Evolutionary conservation across 2,888 invertebrate species (phyloP).

Genomic region (Eudemis profundana): DNA sequence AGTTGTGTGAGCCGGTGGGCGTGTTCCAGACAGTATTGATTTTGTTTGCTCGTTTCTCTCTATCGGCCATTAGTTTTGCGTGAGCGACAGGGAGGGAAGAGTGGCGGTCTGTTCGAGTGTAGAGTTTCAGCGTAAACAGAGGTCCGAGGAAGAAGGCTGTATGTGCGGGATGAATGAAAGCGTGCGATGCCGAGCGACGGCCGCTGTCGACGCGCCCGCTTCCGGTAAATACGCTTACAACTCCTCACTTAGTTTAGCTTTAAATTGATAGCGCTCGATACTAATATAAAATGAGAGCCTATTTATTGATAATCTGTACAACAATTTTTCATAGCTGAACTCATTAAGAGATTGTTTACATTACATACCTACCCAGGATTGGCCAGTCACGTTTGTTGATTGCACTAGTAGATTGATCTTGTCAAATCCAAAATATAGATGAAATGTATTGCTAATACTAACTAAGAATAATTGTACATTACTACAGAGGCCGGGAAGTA

Average conservation of each 20-base stretch:
- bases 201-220: slow-evolving; percentile 81
- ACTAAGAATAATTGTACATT: too few relatives aligned
- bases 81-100: slow-evolving; percentile 67
- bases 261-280: slow-evolving; percentile 55
- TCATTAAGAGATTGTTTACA: too few relatives aligned
- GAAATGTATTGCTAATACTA: too few relatives aligned
- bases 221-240: slow-evolving; percentile 84
- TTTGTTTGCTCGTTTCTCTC: slow-evolving; percentile 75
- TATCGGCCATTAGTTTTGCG: slow-evolving; percentile 54
- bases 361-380: too few relatives aligned
- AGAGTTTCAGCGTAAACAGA: slow-evolving; percentile 79
- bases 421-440: too few relatives aligned
- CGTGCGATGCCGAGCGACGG: slow-evolving; percentile 83
- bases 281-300: slow-evolving; percentile 18
- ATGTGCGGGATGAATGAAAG: slow-evolving; percentile 83
- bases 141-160: slow-evolving; percentile 67
- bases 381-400: too few relatives aligned
- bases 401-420: too few relatives aligned
- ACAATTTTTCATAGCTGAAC: not conserved
- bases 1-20: slow-evolving; percentile 82
- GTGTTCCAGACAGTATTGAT: slow-evolving; percentile 84
- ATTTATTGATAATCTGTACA: slow-evolving; percentile 13
- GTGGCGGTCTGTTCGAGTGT: slow-evolving; percentile 74
- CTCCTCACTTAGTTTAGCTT: slow-evolving; percentile 79
- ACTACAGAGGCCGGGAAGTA: too few relatives aligned